Percentiles rank a stretch among this genome's conserved stretches.
Conservation (phyloP, 2,797 vertebrate genomes). For the Notolabrus celidotus region DNA sequence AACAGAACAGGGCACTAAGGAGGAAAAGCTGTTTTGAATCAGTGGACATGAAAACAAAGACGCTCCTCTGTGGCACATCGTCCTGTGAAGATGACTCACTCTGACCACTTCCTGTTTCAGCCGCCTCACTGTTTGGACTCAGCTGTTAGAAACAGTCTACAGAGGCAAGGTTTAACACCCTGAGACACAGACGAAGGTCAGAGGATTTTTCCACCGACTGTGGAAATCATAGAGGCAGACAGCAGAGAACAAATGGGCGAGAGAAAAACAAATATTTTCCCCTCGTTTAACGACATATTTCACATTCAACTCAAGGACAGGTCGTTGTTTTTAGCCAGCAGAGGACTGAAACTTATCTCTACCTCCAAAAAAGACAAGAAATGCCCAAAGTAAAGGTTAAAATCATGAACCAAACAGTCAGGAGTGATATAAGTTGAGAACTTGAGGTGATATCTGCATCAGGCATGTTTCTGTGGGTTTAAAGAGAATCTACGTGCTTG, state of each 20-base stretch:
- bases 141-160: background rate
- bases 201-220: slow-evolving; percentile 3
- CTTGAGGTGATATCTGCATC: no score
- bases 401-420: no score
- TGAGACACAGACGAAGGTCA: slow-evolving; percentile 5
- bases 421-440: no score
- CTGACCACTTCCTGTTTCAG: slow-evolving; percentile 17
- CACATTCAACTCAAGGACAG: slow-evolving; percentile 1
- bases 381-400: no score
- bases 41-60: slow-evolving; percentile 4
- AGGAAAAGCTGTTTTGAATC: background rate
- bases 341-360: no score
- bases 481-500: no score
- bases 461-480: no score
- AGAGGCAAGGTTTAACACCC: slow-evolving; percentile 3
- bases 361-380: no score
- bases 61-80: background rate
- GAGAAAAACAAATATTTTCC: background rate
- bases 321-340: background rate
- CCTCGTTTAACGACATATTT: background rate
- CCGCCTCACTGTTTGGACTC: background rate
- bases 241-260: background rate
- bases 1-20: background rate
- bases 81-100: slow-evolving; percentile 13
- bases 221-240: background rate